Conservation (phyloP, 37 sponge, comb jelly and placozoan genomes). For the Bolinopsis microptera region DNA sequence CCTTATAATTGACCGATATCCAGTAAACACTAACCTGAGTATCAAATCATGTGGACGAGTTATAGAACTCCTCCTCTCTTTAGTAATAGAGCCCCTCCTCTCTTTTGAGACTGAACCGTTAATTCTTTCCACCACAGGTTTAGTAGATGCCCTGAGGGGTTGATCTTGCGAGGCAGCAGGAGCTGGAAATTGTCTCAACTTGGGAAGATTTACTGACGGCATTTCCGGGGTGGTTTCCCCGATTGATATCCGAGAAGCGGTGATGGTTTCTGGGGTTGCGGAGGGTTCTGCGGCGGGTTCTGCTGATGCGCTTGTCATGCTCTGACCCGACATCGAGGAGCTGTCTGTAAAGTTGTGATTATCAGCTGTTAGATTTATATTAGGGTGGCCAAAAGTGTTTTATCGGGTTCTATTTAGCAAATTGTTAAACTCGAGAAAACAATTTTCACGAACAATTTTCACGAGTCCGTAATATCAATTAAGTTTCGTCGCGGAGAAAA, state of each 20-base stretch:
- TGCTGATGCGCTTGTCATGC: slow-evolving; percentile 1
- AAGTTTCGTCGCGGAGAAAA: too few relatives aligned
- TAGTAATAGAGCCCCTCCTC: background rate
- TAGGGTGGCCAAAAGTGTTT: too few relatives aligned
- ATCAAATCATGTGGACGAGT: background rate
- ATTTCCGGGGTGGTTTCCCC: slow-evolving; percentile 17
- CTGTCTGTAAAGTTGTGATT: background rate
- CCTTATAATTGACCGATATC: too few relatives aligned
- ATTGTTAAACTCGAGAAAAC: too few relatives aligned
- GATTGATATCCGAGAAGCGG: background rate
- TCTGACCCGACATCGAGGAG: slow-evolving; percentile 33
- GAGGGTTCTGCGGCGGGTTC: background rate
- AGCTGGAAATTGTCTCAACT: slow-evolving; percentile 18
- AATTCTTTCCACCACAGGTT: background rate
- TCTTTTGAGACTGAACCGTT: background rate
- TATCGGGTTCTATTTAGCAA: too few relatives aligned
- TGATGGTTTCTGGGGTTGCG: slow-evolving; percentile 14
- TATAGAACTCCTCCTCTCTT: slow-evolving; percentile 24
- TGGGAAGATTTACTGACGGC: background rate
- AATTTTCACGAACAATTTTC: too few relatives aligned
- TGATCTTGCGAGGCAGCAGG: slow-evolving; percentile 16
- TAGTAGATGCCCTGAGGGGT: background rate
- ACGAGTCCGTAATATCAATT: too few relatives aligned
- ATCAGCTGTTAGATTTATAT: too few relatives aligned
- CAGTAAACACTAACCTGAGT: slow-evolving; percentile 30